Conservation (phyloP, 2,113 vertebrate genomes). For the Coryphaenoides rupestris region DNA sequence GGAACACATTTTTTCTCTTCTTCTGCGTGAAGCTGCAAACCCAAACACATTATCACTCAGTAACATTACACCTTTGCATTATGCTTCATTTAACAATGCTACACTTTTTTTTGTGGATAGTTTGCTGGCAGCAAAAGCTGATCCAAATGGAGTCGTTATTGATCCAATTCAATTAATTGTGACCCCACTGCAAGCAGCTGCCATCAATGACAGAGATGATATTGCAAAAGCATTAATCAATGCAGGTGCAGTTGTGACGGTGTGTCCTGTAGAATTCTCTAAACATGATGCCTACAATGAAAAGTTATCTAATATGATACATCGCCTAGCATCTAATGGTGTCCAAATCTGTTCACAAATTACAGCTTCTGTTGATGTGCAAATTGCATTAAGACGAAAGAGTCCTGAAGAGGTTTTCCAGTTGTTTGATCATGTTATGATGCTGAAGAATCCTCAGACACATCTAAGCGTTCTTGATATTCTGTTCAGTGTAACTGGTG, state of each 20-base stretch:
- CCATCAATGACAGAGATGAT: fast-evolving
- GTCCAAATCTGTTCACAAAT: neutral
- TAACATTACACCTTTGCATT: no score
- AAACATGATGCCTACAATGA: neutral
- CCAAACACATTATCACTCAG: neutral
- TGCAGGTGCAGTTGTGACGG: neutral
- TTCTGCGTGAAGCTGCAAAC: slow-evolving; percentile 14
- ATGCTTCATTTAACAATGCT: no score
- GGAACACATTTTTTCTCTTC: slow-evolving; percentile 7
- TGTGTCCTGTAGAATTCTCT: neutral
- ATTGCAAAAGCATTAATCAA: neutral
- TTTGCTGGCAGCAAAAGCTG: no score
- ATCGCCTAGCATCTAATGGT: no score
- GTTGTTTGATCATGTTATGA: no score
- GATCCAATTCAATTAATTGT: no score
- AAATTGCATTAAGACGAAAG: no score
- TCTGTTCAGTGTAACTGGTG: neutral
- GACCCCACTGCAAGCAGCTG: neutral
- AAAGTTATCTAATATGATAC: neutral
- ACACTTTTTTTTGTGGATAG: no score
- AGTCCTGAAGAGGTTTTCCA: no score
- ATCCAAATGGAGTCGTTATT: no score
- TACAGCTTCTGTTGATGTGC: neutral
- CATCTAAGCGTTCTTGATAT: slow-evolving; percentile 28
- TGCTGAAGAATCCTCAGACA: slow-evolving; percentile 40